Conservation (phyloP, 1,140 invertebrate species). For the Lasaia peninsularis region DNA sequence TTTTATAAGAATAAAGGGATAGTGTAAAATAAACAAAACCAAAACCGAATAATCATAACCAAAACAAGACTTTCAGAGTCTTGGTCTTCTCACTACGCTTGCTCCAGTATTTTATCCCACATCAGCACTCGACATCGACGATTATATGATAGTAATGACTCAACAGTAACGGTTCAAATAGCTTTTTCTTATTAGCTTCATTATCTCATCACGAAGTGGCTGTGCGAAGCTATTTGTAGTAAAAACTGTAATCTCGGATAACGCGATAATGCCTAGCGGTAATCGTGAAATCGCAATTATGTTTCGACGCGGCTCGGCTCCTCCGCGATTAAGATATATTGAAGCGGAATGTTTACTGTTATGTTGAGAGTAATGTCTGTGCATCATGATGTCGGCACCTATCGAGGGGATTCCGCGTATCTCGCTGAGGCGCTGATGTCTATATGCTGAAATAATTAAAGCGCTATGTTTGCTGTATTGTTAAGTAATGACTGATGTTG, state of each 20-base stretch:
- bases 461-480: too few species aligned
- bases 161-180: neutral
- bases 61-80: too few species aligned
- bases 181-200: neutral
- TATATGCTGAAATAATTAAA: too few species aligned
- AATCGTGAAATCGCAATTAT: neutral
- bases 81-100: too few species aligned
- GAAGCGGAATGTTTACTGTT: neutral
- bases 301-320: neutral
- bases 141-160: neutral
- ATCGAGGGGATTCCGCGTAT: too few species aligned
- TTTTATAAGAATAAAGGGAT: too few species aligned
- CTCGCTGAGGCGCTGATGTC: too few species aligned
- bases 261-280: slow-evolving; percentile 1
- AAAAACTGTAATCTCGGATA: slow-evolving; percentile 2
- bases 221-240: neutral
- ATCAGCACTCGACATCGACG: too few species aligned
- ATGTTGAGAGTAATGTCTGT: neutral
- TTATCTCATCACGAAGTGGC: neutral
- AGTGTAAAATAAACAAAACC: too few species aligned
- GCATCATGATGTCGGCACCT: neutral
- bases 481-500: too few species aligned
- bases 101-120: too few species aligned
- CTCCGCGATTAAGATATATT: slow-evolving; percentile 6
- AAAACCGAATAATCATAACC: too few species aligned